Evolutionary conservation across 2,113 vertebrate species (phyloP), one percentile per base, ranked within the genome.

Genomic region (Percina caprodes): DNA sequence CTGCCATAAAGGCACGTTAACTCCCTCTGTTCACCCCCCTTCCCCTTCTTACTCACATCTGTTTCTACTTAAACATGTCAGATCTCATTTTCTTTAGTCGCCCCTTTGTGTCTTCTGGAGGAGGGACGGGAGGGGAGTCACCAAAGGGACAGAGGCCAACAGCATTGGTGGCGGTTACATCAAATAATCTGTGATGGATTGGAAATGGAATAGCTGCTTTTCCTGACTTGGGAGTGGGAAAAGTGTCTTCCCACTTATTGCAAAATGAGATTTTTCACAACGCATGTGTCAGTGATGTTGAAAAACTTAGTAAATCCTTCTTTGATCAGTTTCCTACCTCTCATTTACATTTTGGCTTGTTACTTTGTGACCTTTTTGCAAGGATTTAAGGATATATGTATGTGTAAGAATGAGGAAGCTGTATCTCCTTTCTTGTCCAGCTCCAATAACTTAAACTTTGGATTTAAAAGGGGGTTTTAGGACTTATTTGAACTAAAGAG

Each of bases 41-140:
- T 60, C 70, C 21, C 30, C 67, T 18, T 68, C 74, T 10, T 5
- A 65, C 74, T 35, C 68, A 83, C 86, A 88, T 90, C 89, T 91
- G 90, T 83, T 91, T 88, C 75, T 69, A 69, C 68, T 89, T 88
- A 85, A 88, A 86, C 1, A 49, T 63, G 79, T 84, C 80, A 76
- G 39, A 81, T 77, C 83, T 79, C 35, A 61, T 88, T 68, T 88
- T 72, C 70, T 60, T 18, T 2, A 4, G 48, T 15, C 56, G 14
- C 14, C 39, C 30, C 33, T 51, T 35, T 5, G 30, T 68, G 58
- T 60, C 55, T 26, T 4, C 19, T 30, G 80, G 48, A 51, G 62
- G n/a, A 65, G 21, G n/a, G 18, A 26, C 11, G 49, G 24, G 51
- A 3, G 23, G 18, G 35, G 12, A 59, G 42, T 30, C 42, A 24